Conservation (phyloP, 2,888 invertebrate species). For the Andrena trimmerana region DNA sequence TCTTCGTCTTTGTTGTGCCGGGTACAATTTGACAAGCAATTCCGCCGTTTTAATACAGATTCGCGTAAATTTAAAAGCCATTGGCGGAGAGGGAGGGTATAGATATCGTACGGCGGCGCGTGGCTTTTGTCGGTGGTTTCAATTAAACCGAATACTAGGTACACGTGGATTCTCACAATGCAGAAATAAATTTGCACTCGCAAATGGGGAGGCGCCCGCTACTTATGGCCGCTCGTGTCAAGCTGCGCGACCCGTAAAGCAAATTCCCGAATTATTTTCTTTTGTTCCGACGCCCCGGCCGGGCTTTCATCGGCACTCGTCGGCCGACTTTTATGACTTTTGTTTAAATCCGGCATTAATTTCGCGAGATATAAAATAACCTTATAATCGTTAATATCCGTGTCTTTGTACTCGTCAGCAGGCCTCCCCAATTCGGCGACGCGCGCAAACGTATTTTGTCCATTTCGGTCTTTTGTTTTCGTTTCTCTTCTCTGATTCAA, state of each 20-base stretch:
- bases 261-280: conserved; percentile 32
- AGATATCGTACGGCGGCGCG: not conserved
- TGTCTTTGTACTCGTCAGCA: not conserved
- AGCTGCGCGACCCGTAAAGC: conserved; percentile 13
- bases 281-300: conserved; percentile 9
- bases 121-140: conserved; percentile 19
- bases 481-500: not conserved
- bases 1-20: conserved; percentile 21
- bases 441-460: not conserved
- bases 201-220: conserved; percentile 10
- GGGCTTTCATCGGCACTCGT: conserved; percentile 20
- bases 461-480: not conserved
- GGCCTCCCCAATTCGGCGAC: not conserved
- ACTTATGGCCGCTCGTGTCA: conserved; percentile 25
- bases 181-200: conserved; percentile 28
- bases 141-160: conserved; percentile 14
- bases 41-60: conserved; percentile 42
- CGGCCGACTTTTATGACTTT: conserved; percentile 14
- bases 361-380: conserved; percentile 21
- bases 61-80: conserved; percentile 31
- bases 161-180: conserved; percentile 7
- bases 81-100: not conserved
- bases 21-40: conserved; percentile 38
- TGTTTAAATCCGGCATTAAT: conserved; percentile 21
- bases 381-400: conserved; percentile 16